Percentiles rank a stretch among this genome's conserved stretches.
These are phyloP conservation scores for Irena cyanogastra DNA, from an alignment of 2,113 vertebrate species.

Conservation along the genomic window DNA sequence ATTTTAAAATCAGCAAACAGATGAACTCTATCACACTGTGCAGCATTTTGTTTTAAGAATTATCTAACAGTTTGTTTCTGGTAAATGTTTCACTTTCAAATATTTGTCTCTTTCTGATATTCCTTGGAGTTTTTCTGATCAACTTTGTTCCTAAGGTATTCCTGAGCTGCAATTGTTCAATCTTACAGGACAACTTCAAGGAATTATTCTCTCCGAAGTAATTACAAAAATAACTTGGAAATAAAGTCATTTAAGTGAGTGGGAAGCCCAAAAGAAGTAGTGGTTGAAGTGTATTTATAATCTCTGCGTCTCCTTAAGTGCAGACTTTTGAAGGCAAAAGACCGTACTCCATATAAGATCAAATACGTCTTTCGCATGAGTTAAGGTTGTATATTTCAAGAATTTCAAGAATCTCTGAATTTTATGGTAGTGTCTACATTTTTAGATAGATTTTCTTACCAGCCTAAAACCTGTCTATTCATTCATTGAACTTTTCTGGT, in stretches of 20 bases:
- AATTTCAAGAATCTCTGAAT: not conserved
- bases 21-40: fast-evolving
- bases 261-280: not conserved
- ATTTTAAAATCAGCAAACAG: not conserved
- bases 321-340: not conserved
- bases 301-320: not conserved
- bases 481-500: not conserved
- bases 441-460: not conserved
- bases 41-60: not conserved
- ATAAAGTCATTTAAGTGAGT: not conserved
- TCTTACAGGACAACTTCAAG: not conserved
- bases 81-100: not conserved
- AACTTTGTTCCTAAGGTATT: not conserved
- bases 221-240: not conserved
- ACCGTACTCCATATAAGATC: not conserved
- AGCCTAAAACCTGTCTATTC: not conserved
- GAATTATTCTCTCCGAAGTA: not conserved
- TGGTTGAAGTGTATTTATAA: not conserved
- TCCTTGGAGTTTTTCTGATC: not conserved
- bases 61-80: not conserved
- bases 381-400: not conserved
- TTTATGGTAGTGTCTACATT: not conserved
- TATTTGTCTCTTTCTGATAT: not conserved
- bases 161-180: not conserved
- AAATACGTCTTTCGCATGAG: not conserved